phyloP scores from a whole-genome alignment of 23 tunicate species.

The Ascidia mentula region DNA sequence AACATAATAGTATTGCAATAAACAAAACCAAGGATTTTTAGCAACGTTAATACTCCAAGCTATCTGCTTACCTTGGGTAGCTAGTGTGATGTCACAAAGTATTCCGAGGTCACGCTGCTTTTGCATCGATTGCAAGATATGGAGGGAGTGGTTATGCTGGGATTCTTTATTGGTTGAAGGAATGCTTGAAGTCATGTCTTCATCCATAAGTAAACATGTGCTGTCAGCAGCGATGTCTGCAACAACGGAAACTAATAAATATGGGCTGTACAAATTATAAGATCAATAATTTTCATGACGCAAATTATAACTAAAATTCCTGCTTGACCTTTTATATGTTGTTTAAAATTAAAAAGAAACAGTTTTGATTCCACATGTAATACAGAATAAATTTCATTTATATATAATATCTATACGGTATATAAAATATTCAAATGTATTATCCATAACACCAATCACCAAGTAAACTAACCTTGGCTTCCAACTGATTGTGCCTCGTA shows the following conservation, averaged over 20 bases:
- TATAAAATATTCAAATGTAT: too few species aligned
- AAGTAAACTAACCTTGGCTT: slow-evolving; percentile 51
- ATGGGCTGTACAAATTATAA: too few species aligned
- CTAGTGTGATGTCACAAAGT: slow-evolving; percentile 82
- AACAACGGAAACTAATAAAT: background rate
- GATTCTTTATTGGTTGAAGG: background rate
- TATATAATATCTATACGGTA: too few species aligned
- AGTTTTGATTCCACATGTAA: too few species aligned
- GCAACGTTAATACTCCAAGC: background rate
- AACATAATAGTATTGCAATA: background rate
- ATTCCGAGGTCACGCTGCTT: slow-evolving; percentile 51
- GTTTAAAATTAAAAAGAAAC: too few species aligned
- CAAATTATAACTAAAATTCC: too few species aligned
- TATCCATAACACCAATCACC: too few species aligned
- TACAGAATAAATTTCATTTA: too few species aligned
- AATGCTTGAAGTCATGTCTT: slow-evolving; percentile 9
- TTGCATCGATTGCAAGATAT: slow-evolving; percentile 29
- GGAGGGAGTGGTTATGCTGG: slow-evolving; percentile 24
- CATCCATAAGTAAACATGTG: slow-evolving; percentile 51
- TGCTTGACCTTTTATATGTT: too few species aligned
- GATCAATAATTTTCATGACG: too few species aligned
- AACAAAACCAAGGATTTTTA: background rate
- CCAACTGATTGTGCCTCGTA: slow-evolving; percentile 43
- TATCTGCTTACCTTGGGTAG: slow-evolving; percentile 57
- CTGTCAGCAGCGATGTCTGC: slow-evolving; percentile 83